These are phyloP conservation scores for Equus quagga DNA, from an alignment of 2,113 vertebrate genomes.

Conservation along the genomic window DNA sequence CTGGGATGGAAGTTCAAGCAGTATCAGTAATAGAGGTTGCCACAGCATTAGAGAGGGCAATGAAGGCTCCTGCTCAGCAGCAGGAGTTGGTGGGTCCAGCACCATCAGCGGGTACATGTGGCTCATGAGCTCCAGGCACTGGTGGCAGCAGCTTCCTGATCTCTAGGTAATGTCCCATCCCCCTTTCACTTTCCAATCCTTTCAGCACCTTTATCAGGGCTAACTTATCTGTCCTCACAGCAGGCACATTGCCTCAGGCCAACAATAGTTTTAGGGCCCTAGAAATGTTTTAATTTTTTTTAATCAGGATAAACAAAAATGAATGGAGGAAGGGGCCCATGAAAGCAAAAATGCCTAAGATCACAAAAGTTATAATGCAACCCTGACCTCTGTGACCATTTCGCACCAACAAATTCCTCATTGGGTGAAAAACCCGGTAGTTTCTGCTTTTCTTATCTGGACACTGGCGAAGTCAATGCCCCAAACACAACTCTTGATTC, in stretches of 20 bases:
- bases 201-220: neutral
- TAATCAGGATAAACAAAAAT: neutral
- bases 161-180: neutral
- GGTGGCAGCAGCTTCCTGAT: neutral
- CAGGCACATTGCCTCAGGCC: neutral
- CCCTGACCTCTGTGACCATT: neutral
- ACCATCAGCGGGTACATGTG: neutral
- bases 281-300: neutral
- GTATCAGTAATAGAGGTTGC: neutral
- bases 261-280: neutral
- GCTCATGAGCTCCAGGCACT: neutral
- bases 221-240: neutral
- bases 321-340: neutral
- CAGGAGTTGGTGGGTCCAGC: neutral
- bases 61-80: neutral
- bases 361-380: neutral
- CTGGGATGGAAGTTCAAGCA: neutral
- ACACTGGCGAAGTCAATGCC: neutral
- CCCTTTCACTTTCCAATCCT: neutral
- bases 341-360: neutral
- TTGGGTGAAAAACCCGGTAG: neutral
- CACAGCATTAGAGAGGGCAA: neutral
- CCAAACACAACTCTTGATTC: neutral
- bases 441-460: neutral
- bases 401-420: neutral